Percentiles rank a stretch among this genome's conserved stretches.
These are phyloP conservation scores for Poecile montanus DNA, from an alignment of 2,797 vertebrate species.

Conservation along the genomic window DNA sequence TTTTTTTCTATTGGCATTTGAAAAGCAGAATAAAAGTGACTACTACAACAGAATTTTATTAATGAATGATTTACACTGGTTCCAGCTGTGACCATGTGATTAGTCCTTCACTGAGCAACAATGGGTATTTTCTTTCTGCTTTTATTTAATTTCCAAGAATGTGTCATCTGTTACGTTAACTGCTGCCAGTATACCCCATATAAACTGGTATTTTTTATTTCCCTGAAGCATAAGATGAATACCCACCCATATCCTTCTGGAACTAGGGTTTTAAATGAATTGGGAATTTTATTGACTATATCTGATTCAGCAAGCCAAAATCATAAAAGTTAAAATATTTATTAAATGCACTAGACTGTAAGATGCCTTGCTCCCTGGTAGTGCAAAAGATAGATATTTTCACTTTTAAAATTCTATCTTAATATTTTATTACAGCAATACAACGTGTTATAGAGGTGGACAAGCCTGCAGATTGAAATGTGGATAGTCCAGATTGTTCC, in stretches of 20 bases:
- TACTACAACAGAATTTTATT: conserved; percentile 76
- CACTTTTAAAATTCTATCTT: conserved; percentile 73
- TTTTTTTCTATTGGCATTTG: conserved; percentile 36
- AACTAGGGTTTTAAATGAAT: conserved; percentile 72
- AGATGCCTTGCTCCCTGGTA: conserved; percentile 60
- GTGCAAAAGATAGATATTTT: conserved; percentile 74
- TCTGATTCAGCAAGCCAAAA: conserved; percentile 61
- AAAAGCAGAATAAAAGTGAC: conserved; percentile 68
- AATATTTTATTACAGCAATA: conserved; percentile 80
- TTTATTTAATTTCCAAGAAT: conserved; percentile 82
- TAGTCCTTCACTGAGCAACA: conserved; percentile 76
- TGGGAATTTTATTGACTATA: conserved; percentile 63
- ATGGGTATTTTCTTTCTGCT: conserved; percentile 78
- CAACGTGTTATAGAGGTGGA: conserved; percentile 82
- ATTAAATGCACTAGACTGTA: conserved; percentile 58
- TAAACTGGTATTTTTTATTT: conserved; percentile 74
- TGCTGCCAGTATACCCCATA: conserved; percentile 70
- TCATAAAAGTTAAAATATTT: conserved; percentile 70
- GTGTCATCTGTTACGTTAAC: conserved; percentile 78
- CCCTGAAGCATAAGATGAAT: conserved; percentile 75
- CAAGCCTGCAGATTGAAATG: conserved; percentile 81
- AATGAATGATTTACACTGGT: conserved; percentile 78
- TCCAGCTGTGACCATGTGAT: conserved; percentile 80
- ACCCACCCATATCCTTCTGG: conserved; percentile 71
- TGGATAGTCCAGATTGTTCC: conserved; percentile 82